Evolutionary conservation across 2,113 vertebrate species (phyloP).

Genomic region (Miniopterus natalensis): DNA sequence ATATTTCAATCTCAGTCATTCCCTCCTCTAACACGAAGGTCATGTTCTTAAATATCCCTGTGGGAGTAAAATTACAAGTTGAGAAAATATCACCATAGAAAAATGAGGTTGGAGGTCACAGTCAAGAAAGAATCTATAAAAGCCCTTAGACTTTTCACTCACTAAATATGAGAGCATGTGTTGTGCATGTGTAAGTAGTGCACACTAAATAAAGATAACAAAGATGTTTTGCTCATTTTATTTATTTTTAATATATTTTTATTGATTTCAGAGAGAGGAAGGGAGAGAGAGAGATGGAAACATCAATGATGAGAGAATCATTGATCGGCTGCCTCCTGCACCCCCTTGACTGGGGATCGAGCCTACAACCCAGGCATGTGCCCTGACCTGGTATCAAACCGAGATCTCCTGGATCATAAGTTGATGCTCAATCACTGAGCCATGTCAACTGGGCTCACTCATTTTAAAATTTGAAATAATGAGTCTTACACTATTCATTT

Average conservation of each 20-base stretch:
- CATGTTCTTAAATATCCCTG: slow-evolving; percentile 30
- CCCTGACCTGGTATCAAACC: no score
- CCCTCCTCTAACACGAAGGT: slow-evolving; percentile 27
- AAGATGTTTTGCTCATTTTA: background rate
- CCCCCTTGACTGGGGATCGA: no score
- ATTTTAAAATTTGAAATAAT: slow-evolving; percentile 39
- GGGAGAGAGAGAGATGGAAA: no score
- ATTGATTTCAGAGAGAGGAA: no score
- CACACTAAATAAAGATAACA: background rate
- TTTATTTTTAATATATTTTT: no score
- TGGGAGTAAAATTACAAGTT: slow-evolving; percentile 49
- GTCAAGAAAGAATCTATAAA: background rate
- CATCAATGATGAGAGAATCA: no score
- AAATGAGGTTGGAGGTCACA: background rate
- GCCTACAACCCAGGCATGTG: no score
- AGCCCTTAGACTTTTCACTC: background rate
- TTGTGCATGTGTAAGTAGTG: background rate
- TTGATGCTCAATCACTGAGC: no score
- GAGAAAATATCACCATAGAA: slow-evolving; percentile 26
- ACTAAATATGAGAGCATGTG: background rate
- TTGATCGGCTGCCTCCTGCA: no score
- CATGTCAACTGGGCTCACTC: no score
- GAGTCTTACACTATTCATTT: background rate
- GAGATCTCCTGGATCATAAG: no score
- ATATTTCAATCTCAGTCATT: background rate